phyloP scores from a whole-genome alignment of 1,140 invertebrate species.

The Mizuhopecten yessoensis region DNA sequence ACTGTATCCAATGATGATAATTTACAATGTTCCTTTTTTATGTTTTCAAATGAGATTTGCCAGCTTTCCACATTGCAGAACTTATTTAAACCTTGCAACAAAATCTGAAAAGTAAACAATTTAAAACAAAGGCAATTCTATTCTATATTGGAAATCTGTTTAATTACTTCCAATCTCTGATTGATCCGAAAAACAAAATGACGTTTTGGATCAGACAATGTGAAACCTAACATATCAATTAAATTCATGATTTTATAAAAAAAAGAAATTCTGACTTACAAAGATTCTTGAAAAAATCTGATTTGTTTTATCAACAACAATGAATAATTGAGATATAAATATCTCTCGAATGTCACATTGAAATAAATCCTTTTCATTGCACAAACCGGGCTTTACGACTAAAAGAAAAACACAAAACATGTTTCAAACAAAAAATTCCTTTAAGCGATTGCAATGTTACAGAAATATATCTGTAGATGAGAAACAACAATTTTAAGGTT shows the following conservation, averaged over 20 bases:
- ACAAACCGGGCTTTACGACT: not conserved
- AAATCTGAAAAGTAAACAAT: not conserved
- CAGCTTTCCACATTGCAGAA: not conserved
- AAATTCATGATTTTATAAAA: not conserved
- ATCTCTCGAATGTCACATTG: too few species aligned
- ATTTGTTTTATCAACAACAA: not conserved
- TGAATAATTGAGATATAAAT: too few species aligned
- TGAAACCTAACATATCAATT: too few species aligned
- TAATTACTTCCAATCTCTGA: too few species aligned
- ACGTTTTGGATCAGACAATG: not conserved
- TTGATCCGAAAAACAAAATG: not conserved
- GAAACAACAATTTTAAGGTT: not conserved
- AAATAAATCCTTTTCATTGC: slow-evolving; percentile 5
- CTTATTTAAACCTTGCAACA: not conserved
- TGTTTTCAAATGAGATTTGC: not conserved
- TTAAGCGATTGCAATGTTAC: not conserved
- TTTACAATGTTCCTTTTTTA: not conserved
- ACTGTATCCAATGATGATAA: not conserved
- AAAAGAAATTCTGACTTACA: not conserved
- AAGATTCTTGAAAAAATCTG: not conserved
- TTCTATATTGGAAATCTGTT: too few species aligned
- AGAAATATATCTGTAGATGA: not conserved
- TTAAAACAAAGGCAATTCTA: too few species aligned
- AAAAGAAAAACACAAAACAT: not conserved
- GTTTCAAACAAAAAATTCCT: not conserved